phyloP scores from a whole-genome alignment of 2,888 invertebrate species.

The Lissocephala sabroskyi region DNA sequence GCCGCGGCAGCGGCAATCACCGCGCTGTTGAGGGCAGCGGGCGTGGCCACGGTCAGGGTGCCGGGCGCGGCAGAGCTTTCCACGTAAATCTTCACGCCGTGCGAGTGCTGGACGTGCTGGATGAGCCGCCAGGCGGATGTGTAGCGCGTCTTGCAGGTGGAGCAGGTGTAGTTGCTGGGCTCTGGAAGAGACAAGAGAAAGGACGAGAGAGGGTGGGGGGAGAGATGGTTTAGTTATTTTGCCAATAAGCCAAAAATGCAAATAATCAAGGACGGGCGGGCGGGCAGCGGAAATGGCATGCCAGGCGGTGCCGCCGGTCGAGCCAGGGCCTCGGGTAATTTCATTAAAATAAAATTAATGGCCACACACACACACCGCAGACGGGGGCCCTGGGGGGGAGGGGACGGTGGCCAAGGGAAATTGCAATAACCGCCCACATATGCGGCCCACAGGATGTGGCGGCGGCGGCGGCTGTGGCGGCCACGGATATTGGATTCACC shows the following conservation, averaged over 20 bases:
- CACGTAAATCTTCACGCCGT: constrained; percentile 94
- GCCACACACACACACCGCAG: neutral
- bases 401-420: too few species aligned
- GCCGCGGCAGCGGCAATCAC: constrained; percentile 27
- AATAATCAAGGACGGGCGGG: constrained; percentile 13
- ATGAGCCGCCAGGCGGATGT: constrained; percentile 96
- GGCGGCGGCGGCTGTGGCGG: too few species aligned
- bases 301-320: too few species aligned
- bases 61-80: constrained; percentile 73
- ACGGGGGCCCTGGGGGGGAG: too few species aligned
- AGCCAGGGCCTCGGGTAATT: too few species aligned
- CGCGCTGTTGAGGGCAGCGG: constrained; percentile 39
- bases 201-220: neutral
- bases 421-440: neutral
- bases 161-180: constrained; percentile 94
- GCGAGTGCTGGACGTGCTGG: constrained; percentile 95
- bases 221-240: constrained; percentile 26
- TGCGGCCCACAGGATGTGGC: too few species aligned
- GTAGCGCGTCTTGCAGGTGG: constrained; percentile 92
- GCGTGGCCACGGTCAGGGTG: constrained; percentile 63
- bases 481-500: constrained; percentile 1
- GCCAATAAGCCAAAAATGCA: constrained; percentile 14
- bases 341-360: constrained; percentile 11
- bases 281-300: too few species aligned
- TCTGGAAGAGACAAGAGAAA: too few species aligned